These are phyloP conservation scores for Drosophila mojavensis DNA, from an alignment of 1,140 invertebrate species.

Conservation along the genomic window DNA sequence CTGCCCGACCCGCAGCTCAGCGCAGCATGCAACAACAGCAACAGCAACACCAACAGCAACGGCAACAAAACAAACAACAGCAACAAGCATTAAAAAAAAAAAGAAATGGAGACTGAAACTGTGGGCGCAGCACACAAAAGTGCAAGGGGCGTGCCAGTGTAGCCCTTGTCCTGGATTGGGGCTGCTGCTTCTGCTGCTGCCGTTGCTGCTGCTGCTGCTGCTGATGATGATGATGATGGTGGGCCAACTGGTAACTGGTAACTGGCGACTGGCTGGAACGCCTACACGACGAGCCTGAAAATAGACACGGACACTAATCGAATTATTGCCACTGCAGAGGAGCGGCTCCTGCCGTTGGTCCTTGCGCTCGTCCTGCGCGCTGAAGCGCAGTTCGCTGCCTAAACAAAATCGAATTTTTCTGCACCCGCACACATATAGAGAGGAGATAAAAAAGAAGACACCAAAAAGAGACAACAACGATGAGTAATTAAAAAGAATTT, in stretches of 20 bases:
- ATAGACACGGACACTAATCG: slow-evolving; percentile 80
- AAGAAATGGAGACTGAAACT: slow-evolving; percentile 29
- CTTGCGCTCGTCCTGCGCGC: slow-evolving; percentile 41
- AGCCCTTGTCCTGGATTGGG: slow-evolving; percentile 9
- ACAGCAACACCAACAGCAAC: slow-evolving; percentile 21
- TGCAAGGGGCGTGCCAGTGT: slow-evolving; percentile 31
- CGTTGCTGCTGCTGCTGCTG: background rate
- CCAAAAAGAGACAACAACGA: slow-evolving; percentile 26
- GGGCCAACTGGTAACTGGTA: background rate
- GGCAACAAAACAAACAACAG: slow-evolving; percentile 21
- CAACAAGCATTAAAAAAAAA: slow-evolving; percentile 3
- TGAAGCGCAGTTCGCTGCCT: slow-evolving; percentile 46
- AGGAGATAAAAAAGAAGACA: slow-evolving; percentile 1
- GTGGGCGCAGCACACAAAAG: slow-evolving; percentile 32
- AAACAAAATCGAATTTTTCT: slow-evolving; percentile 53
- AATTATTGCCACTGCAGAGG: slow-evolving; percentile 81
- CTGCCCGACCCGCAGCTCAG: slow-evolving; percentile 52
- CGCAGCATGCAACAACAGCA: slow-evolving; percentile 58
- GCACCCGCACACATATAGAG: slow-evolving; percentile 11
- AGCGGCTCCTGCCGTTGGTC: slow-evolving; percentile 36
- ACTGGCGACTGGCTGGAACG: slow-evolving; percentile 22
- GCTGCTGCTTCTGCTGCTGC: background rate
- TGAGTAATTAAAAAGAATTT: slow-evolving; percentile 74
- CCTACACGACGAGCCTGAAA: slow-evolving; percentile 69
- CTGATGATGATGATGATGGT: background rate